Evolutionary conservation across 1,140 invertebrate species (phyloP).

Genomic region (Diprion similis): DNA sequence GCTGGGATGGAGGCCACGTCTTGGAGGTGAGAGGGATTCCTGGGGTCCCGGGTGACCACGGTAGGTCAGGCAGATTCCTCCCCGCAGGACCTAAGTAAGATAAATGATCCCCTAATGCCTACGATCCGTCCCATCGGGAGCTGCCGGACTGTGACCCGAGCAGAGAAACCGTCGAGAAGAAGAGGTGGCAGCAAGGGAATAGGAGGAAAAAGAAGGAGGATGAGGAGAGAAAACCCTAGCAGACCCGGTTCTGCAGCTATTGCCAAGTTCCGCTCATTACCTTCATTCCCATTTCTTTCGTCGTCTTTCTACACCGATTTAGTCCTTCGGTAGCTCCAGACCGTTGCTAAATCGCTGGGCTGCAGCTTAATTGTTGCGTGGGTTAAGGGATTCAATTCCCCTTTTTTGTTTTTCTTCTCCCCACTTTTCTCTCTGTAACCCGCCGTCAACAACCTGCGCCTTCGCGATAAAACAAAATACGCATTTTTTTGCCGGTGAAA

Average conservation of each 20-base stretch:
- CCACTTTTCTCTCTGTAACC: too few relatives aligned
- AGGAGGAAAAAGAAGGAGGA: not conserved
- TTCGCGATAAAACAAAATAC: too few relatives aligned
- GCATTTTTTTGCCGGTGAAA: too few relatives aligned
- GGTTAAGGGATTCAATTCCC: too few relatives aligned
- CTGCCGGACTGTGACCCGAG: not conserved
- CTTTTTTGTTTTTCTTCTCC: too few relatives aligned
- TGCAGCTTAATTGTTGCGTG: too few relatives aligned
- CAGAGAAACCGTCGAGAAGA: not conserved
- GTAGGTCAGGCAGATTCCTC: constrained; percentile 28
- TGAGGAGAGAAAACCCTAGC: constrained; percentile 9
- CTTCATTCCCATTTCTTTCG: not conserved
- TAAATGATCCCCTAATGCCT: constrained; percentile 31
- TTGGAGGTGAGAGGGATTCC: constrained; percentile 22
- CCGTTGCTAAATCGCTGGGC: too few relatives aligned
- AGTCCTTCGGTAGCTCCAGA: too few relatives aligned
- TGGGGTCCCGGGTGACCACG: constrained; percentile 30
- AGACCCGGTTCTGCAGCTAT: not conserved
- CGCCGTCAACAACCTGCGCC: too few relatives aligned
- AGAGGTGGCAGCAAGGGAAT: constrained; percentile 9
- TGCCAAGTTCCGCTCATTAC: not conserved
- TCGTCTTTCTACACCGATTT: too few relatives aligned
- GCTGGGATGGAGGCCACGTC: constrained; percentile 14
- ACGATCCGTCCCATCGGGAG: not conserved
- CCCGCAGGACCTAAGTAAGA: constrained; percentile 36